These are phyloP conservation scores for Hybos culiciformis DNA, from an alignment of 2,888 invertebrate genomes.

Conservation along the genomic window DNA sequence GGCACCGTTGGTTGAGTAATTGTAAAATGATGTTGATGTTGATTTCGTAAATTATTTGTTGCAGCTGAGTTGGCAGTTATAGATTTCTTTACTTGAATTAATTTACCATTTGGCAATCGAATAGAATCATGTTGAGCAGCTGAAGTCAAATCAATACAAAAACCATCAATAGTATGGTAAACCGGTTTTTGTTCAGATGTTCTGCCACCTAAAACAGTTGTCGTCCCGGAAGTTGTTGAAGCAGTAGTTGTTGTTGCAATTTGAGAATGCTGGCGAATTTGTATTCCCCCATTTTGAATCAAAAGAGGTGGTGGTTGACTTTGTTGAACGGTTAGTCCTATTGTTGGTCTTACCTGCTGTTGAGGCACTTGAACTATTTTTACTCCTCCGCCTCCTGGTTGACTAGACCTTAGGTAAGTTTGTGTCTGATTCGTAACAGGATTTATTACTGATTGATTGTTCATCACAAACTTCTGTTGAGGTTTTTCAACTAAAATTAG, in stretches of 20 bases:
- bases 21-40: conserved; percentile 8
- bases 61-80: conserved; percentile 10
- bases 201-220: conserved; percentile 13
- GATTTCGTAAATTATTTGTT: conserved; percentile 9
- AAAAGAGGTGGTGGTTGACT: conserved; percentile 26
- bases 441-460: too few species aligned
- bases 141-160: conserved; percentile 34
- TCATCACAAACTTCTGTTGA: neutral
- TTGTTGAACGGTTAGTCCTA: too few species aligned
- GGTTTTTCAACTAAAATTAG: conserved; percentile 3
- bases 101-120: conserved; percentile 33
- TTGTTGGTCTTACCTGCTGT: neutral
- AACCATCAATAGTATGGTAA: conserved; percentile 35
- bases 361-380: neutral
- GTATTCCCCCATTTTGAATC: conserved; percentile 25
- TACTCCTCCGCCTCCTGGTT: neutral
- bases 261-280: conserved; percentile 20
- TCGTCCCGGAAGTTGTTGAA: conserved; percentile 7
- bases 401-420: neutral
- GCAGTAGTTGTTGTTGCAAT: conserved; percentile 18
- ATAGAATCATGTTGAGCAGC: conserved; percentile 35
- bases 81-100: conserved; percentile 31
- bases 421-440: neutral
- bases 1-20: conserved; percentile 11
- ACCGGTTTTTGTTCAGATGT: conserved; percentile 22